Base-by-base conservation (phyloP, 2,113 vertebrate species). In the Zonotrichia leucophrys region DNA sequence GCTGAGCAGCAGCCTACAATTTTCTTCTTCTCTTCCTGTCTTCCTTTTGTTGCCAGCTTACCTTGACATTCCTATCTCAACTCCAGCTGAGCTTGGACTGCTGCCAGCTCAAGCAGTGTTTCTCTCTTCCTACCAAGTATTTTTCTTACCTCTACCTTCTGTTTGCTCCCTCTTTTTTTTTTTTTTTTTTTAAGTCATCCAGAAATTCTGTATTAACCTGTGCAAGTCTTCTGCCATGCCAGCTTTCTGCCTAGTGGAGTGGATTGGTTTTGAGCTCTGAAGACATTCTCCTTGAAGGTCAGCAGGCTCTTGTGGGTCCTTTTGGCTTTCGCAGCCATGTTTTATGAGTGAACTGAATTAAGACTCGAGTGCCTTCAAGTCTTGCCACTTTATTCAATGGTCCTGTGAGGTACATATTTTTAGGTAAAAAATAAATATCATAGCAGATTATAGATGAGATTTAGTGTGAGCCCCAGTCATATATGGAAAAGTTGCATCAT, bases 141-240 rank as follows among this genome's bases (percentile, higher is more conserved):
- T 84, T 93, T 78, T 81, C 69, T 50, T 87, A 58, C 42, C 9
- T 74, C n/a, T 84, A 9, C 52, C 42, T 55, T 84, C 66, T 79
- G 22, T 78, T 11, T 70, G 11, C 14, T 67, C 3, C 3, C 0
- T 28, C 4, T 27, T 18, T 52, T 68, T 52, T 50, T 15, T 50
- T 50, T 50, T 56, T 50, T 35, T 11, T 37, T 23, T 25, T 42
- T 52, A 44, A 46, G 18, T 79, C 10, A 37, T 81, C 42, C 31
- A 87, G 52, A 75, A 79, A 46, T 85, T 84, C 25, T n/a, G 1
- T 87, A 24, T 79, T 94, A 74, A 79, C 16, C 24, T 2, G 0
- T 49, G n/a, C 8, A n/a, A 28, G 31, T 81, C 28, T 83, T 70
- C 50, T 90, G n/a, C 7, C 11, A 3, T 39, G 33, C 14, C 11